Base-by-base conservation (phyloP, 2,888 invertebrate species). In the Gandaritis pyraliata region DNA sequence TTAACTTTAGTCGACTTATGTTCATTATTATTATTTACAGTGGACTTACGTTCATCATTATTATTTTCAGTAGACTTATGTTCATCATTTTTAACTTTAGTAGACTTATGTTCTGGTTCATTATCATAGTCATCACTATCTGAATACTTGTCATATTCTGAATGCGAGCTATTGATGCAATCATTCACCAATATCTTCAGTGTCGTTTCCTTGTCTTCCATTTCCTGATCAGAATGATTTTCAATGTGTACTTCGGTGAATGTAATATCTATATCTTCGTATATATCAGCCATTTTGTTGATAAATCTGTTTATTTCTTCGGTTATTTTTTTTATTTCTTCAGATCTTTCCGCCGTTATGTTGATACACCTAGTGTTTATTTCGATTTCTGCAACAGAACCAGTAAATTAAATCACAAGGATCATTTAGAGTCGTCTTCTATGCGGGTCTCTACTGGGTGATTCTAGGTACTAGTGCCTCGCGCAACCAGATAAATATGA, bases 261-360 rank as follows among this genome's bases (percentile, higher is more conserved):
- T n/a, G 6, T 3, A n/a, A 39, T n/a, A 6, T 39, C 38, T 39
- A 39, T 39, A n/a, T 39, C 38, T n/a, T 39, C 38, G 38, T 39
- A 39, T 39, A n/a, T 39, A 39, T 39, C 38, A 39, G 38, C 38
- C 12, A 39, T 6, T 39, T n/a, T n/a, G 38, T 39, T 39, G n/a
- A 39, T 39, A 39, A 39, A 39, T n/a, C n/a, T 4, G 1, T n/a
- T 39, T 39, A 39, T 7, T 39, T 39, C 38, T 13, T 39, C n/a
- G n/a, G n/a, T 39, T 39, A 39, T n/a, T n/a, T 39, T 39, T n/a
- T 39, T 39, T n/a, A 39, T 39, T 39, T 39, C 38, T 5, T 39
- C 13, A 1, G 12, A 6, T 39, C 38, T n/a, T n/a, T 39, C 38
- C 3, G n/a, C 5, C 6, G 38, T 39, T n/a, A 39, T n/a, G 3